Percentiles rank a stretch among this genome's conserved stretches.
These are phyloP conservation scores for Nephrotoma appendiculata DNA, from an alignment of 2,888 invertebrate genomes.

Conservation along the genomic window DNA sequence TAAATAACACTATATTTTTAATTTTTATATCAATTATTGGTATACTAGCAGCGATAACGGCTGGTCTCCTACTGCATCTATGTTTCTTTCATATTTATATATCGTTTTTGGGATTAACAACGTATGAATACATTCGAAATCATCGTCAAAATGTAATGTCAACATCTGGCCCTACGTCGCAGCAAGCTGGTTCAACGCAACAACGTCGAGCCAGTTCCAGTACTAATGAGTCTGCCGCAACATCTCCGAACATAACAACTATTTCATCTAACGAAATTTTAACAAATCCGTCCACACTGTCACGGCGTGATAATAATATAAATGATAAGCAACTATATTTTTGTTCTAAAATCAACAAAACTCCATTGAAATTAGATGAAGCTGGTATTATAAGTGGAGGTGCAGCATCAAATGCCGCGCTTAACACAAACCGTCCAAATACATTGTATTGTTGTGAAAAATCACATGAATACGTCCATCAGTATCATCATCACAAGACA, in stretches of 20 bases:
- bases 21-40: conserved; percentile 48
- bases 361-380: conserved; percentile 7
- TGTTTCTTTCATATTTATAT: conserved; percentile 84
- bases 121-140: conserved; percentile 69
- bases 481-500: background rate
- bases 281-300: conserved; percentile 13
- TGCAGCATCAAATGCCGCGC: background rate
- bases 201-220: background rate
- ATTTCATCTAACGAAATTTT: conserved; percentile 10
- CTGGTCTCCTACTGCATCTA: conserved; percentile 64
- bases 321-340: conserved; percentile 25
- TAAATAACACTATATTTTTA: conserved; percentile 44
- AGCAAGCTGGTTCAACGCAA: background rate
- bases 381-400: background rate
- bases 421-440: conserved; percentile 22
- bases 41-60: conserved; percentile 56
- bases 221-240: background rate
- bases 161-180: conserved; percentile 18
- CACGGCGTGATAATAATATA: conserved; percentile 7
- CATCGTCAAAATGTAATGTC: conserved; percentile 30
- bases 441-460: conserved; percentile 34
- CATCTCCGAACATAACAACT: conserved; percentile 17
- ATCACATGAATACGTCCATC: conserved; percentile 27
- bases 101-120: conserved; percentile 67
- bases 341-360: conserved; percentile 23